Evolutionary conservation across 1,140 invertebrate species (phyloP).

Genomic region (Drosophila jambulina): DNA sequence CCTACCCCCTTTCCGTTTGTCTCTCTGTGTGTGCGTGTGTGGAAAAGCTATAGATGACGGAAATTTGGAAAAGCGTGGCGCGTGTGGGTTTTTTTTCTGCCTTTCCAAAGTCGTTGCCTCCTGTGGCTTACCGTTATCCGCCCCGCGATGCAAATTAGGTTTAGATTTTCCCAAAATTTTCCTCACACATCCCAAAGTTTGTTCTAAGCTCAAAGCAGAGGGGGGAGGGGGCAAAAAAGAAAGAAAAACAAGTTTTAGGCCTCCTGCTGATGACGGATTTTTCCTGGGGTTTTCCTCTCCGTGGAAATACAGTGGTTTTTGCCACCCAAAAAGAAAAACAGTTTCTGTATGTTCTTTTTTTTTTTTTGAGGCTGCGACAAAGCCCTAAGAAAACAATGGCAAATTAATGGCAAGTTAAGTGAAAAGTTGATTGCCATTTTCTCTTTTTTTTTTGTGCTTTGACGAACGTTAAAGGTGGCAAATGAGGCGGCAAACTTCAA

Average conservation of each 20-base stretch:
- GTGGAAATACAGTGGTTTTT: constrained; percentile 12
- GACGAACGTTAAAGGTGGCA: constrained; percentile 2
- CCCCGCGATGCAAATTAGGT: constrained; percentile 68
- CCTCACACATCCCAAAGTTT: constrained; percentile 30
- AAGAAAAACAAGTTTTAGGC: constrained; percentile 17
- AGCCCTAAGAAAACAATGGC: constrained; percentile 49
- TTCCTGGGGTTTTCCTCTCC: not conserved
- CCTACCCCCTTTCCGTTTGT: not conserved
- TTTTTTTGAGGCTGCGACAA: constrained; percentile 8
- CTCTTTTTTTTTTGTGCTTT: not conserved
- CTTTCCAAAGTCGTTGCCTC: constrained; percentile 15
- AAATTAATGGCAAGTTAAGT: constrained; percentile 54
- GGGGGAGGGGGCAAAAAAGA: not conserved
- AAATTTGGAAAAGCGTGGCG: constrained; percentile 28
- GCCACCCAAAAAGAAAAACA: constrained; percentile 14
- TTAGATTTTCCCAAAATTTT: constrained; percentile 49
- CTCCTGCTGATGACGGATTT: constrained; percentile 41
- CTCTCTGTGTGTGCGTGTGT: constrained; percentile 6
- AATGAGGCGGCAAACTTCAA: constrained; percentile 11
- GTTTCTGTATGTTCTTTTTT: constrained; percentile 41
- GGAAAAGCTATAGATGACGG: constrained; percentile 2
- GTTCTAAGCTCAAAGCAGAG: constrained; percentile 16
- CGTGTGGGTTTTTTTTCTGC: constrained; percentile 18
- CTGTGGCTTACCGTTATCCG: constrained; percentile 41
- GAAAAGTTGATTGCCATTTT: constrained; percentile 37